These are phyloP conservation scores for Chrysoperla carnea DNA, from an alignment of 1,140 invertebrate species.

Conservation along the genomic window DNA sequence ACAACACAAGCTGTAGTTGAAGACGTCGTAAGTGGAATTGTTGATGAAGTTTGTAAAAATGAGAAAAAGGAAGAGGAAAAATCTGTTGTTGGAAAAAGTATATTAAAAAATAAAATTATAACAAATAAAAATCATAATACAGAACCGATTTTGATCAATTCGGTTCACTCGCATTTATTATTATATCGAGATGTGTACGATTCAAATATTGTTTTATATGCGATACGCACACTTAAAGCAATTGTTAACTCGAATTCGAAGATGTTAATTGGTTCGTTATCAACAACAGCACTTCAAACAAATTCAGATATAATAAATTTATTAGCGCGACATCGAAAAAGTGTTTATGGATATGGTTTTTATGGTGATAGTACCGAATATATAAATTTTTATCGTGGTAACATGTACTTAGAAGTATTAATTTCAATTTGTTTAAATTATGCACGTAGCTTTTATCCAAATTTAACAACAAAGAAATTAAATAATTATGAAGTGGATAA, in stretches of 20 bases:
- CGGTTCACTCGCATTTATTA: conserved; percentile 64
- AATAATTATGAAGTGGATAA: conserved; percentile 55
- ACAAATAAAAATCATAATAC: background rate
- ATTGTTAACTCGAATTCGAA: conserved; percentile 55
- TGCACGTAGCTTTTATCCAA: conserved; percentile 66
- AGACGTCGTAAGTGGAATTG: conserved; percentile 15
- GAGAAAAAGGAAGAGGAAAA: conserved; percentile 2
- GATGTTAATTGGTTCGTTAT: conserved; percentile 37
- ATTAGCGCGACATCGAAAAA: conserved; percentile 61
- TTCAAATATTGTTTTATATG: conserved; percentile 55
- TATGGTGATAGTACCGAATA: conserved; percentile 47
- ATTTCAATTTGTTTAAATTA: conserved; percentile 66
- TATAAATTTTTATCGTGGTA: conserved; percentile 44
- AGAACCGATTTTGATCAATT: background rate
- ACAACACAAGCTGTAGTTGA: conserved; percentile 8
- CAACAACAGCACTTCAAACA: conserved; percentile 21
- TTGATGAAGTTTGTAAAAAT: conserved; percentile 15
- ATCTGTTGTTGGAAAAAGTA: conserved; percentile 6
- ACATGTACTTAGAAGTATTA: conserved; percentile 70
- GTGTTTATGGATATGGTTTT: conserved; percentile 64
- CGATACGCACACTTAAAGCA: conserved; percentile 55
- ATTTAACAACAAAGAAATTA: conserved; percentile 38
- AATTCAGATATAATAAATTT: conserved; percentile 39
- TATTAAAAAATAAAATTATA: background rate
- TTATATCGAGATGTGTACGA: conserved; percentile 72